Conservation (phyloP, 2,888 invertebrate genomes). For the Microplitis manilae region DNA sequence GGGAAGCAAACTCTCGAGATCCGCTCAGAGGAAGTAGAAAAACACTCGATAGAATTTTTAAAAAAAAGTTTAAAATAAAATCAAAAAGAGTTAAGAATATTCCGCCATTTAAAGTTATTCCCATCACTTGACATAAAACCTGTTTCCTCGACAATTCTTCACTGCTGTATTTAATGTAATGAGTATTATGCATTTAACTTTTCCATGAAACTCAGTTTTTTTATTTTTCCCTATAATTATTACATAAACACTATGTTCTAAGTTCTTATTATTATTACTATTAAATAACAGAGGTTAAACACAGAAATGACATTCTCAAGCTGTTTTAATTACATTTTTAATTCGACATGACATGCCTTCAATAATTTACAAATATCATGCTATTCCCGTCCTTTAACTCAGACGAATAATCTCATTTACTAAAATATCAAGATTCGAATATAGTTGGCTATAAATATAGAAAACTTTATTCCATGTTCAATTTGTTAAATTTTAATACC, state of each 20-base stretch:
- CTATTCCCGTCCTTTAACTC: too few relatives aligned
- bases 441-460: too few relatives aligned
- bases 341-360: too few relatives aligned
- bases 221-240: constrained; percentile 23
- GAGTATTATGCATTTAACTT: not conserved
- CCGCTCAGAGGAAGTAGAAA: too few relatives aligned
- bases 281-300: constrained; percentile 14
- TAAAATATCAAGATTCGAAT: too few relatives aligned
- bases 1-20: too few relatives aligned
- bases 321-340: not conserved
- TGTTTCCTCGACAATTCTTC: not conserved
- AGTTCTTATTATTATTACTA: constrained; percentile 4
- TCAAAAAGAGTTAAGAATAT: not conserved
- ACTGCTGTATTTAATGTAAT: not conserved
- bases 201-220: not conserved
- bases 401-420: too few relatives aligned
- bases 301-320: not conserved
- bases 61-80: not conserved
- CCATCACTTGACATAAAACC: not conserved
- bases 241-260: constrained; percentile 12
- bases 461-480: too few relatives aligned
- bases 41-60: too few relatives aligned
- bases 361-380: too few relatives aligned
- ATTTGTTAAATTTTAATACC: too few relatives aligned
- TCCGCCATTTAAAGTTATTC: not conserved